A percentile compares a stretch with the other conserved stretches of the same genome.
These are phyloP conservation scores for Germaria angustata DNA, from an alignment of 2,888 invertebrate species.

Conservation along the genomic window DNA sequence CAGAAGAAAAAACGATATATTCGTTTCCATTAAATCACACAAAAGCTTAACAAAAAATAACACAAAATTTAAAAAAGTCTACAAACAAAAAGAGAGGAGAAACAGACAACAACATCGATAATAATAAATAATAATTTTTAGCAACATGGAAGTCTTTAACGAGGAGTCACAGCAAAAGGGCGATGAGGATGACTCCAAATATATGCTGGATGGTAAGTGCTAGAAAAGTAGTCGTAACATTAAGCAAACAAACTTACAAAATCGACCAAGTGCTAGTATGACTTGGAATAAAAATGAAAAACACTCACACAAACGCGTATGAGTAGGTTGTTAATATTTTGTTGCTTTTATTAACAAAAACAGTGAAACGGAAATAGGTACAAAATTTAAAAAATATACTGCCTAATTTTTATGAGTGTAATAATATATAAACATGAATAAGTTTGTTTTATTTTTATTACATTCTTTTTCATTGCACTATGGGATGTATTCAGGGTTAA, in stretches of 20 bases:
- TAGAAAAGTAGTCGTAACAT: background rate
- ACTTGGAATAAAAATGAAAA: slow-evolving; percentile 1
- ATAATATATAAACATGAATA: background rate
- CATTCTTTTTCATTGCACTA: background rate
- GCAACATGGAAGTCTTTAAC: slow-evolving; percentile 71
- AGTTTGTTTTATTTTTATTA: background rate
- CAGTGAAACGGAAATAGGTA: background rate
- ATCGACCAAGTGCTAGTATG: slow-evolving; percentile 15
- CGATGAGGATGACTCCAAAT: slow-evolving; percentile 72
- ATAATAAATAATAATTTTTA: slow-evolving; percentile 47
- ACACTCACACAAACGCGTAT: background rate
- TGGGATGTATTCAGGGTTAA: background rate
- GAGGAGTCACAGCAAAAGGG: slow-evolving; percentile 69
- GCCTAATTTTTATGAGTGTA: background rate
- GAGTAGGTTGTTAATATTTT: background rate
- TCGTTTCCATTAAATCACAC: slow-evolving; percentile 16
- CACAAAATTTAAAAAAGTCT: background rate
- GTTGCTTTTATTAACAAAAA: background rate
- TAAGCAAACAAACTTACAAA: background rate
- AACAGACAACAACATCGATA: background rate
- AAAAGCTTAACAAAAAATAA: background rate
- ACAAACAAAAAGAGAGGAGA: background rate
- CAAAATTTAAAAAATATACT: too few species aligned
- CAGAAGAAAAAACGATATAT: background rate
- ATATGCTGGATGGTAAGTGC: slow-evolving; percentile 73